Evolutionary conservation across 1,140 invertebrate species (phyloP).

Genomic region (Panulirus ornatus): DNA sequence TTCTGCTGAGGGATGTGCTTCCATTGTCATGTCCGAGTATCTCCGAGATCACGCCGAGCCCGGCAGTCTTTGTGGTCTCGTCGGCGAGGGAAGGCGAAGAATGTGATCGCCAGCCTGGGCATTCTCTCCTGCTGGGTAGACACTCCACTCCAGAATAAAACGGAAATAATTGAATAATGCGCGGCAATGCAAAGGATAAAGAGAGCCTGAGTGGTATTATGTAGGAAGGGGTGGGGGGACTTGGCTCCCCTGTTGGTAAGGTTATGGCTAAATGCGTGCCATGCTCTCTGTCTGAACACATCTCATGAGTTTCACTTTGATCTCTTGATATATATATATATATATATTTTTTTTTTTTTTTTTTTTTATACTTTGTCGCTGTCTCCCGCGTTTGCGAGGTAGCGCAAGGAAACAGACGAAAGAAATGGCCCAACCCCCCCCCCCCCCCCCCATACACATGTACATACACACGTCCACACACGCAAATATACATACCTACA

Average conservation of each 20-base stretch:
- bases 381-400: too few relatives aligned
- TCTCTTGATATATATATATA: too few relatives aligned
- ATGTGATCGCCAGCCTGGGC: slow-evolving; percentile 30
- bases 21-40: slow-evolving; percentile 52
- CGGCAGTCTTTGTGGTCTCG: slow-evolving; percentile 44
- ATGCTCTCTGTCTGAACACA: too few relatives aligned
- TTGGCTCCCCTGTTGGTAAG: neutral
- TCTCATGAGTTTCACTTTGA: too few relatives aligned
- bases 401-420: too few relatives aligned
- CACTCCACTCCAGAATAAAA: slow-evolving; percentile 39
- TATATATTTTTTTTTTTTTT: too few relatives aligned
- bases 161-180: slow-evolving; percentile 54
- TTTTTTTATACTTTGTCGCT: too few relatives aligned
- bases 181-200: neutral
- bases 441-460: too few relatives aligned
- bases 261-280: too few relatives aligned
- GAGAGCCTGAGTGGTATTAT: neutral
- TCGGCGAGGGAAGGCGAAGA: slow-evolving; percentile 27
- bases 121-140: slow-evolving; percentile 16
- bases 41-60: slow-evolving; percentile 15
- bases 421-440: too few relatives aligned
- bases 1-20: slow-evolving; percentile 28
- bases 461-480: too few relatives aligned
- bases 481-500: too few relatives aligned
- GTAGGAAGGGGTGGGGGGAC: neutral